Conservation (phyloP, 1,140 invertebrate genomes). For the Penaeus chinensis region DNA sequence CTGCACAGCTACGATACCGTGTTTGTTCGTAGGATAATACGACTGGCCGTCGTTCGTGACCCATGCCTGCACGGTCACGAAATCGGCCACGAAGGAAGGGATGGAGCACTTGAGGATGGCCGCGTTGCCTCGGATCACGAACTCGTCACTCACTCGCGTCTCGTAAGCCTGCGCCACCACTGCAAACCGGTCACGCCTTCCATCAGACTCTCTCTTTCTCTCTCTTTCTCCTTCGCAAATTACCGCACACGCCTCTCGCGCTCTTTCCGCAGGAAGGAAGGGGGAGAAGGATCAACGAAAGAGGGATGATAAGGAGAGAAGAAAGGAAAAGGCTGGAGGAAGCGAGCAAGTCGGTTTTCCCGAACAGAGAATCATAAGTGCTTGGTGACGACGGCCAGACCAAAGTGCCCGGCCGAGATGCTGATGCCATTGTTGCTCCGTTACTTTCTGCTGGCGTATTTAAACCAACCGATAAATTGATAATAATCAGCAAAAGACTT, state of each 20-base stretch:
- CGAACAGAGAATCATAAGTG: too few species aligned
- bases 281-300: neutral
- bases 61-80: conserved; percentile 66
- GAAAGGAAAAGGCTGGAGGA: conserved; percentile 20
- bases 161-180: conserved; percentile 65
- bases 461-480: too few species aligned
- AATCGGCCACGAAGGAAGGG: conserved; percentile 64
- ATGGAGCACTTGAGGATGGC: conserved; percentile 66
- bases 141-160: conserved; percentile 68
- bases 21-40: conserved; percentile 35
- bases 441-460: too few species aligned
- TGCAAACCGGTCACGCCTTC: conserved; percentile 45
- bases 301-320: conserved; percentile 5
- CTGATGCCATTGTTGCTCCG: too few species aligned
- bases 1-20: conserved; percentile 38
- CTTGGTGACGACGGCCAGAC: too few species aligned
- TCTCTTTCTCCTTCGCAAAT: too few species aligned
- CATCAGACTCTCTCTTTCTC: too few species aligned
- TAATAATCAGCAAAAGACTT: too few species aligned
- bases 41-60: conserved; percentile 40
- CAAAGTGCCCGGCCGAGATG: too few species aligned
- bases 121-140: conserved; percentile 69
- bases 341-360: conserved; percentile 8
- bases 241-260: too few species aligned
- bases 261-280: neutral